Base-by-base conservation (phyloP, 2,888 invertebrate genomes). In the Caenorhabditis becei region DNA sequence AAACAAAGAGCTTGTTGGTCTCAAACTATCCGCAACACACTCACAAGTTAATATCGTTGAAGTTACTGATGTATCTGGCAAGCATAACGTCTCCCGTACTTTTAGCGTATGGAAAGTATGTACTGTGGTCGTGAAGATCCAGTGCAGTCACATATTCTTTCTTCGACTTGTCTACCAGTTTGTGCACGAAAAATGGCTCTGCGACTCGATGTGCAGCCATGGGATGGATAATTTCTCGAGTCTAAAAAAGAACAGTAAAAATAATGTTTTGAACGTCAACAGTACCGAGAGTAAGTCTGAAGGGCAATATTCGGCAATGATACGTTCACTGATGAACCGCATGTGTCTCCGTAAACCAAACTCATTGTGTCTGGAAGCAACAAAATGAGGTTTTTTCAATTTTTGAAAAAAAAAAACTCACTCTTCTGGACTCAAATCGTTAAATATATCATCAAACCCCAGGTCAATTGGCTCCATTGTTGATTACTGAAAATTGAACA, bases 21-120 rank as follows among this genome's bases (percentile, higher is more conserved):
- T 32, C 26, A 16, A 44, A 3, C 26, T 3, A n/a, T 20, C 2
- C 16, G 5, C 66, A 53, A 14, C 26, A 24, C 26, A 66, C 80
- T 65, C 23, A 80, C 80, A 80, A 80, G 37, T 80, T 80, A 11
- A 49, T 62, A 58, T 80, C 80, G 47, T 80, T 69, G 51, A 80
- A 80, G 32, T 74, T 80, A 54, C 70, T 80, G 23, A 80, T 80
- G 26, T 80, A 80, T 4, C 75, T 59, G 28, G 69, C 65, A 1
- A 81, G 58, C 49, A 56, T 56, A 41, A 81, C 35, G 23, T 71
- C 67, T n/a, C 81, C 81, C 16, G 53, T 72, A 51, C 41, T 81
- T 53, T 66, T 77, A 11, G 77, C 59, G 32, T 72, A 81, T 28
- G 77, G 77, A 49, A 81, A 81, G 41, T 77, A 81, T 10, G 77